Base-by-base conservation (phyloP, 2,797 vertebrate species). In the Epinephelus awoara region DNA sequence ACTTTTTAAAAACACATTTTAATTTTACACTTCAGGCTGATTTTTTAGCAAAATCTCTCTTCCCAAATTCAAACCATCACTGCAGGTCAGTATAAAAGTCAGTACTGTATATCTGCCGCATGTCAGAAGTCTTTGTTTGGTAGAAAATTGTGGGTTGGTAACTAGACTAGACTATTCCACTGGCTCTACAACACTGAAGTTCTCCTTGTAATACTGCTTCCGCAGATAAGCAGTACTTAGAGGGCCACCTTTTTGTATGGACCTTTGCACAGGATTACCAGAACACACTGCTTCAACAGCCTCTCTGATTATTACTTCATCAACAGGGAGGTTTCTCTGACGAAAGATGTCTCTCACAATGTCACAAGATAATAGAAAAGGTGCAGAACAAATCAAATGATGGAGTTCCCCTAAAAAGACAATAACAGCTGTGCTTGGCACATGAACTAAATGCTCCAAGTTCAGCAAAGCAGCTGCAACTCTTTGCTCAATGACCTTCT, bases 301-400 rank as follows among this genome's bases (percentile, higher is more conserved):
- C 52, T 73, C 57, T 40, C 17, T 58, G 23, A 82, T 69, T 47
- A 27, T 0, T 34, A 34, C 2, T 67, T 75, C 42, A 75, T 80
- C 72, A 3, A 76, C 46, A 23, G 29, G 10, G 10, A 81, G 27
- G 56, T 81, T 84, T 64, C 38, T 77, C 40, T 84, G 63, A 67
- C 18, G 38, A 67, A 85, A 85, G 14, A 81, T 63, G 55, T 71
- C 65, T 1, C 12, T 52, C 4, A 84, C 59, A 61, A 38, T 62
- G 29, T 83, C 75, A 66, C 59, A 61, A 68, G 70, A 71, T 69
- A 80, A 55, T 18, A 67, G 44, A 0, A 49, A 34, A 80, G 57
- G 59, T 2, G 55, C 68, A 59, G 52, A 69, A 62, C 3, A 18
- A 23, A 75, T 80, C 49, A 73, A 77, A 66, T 67, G 21, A 49